These are phyloP conservation scores for Anodontia alba DNA, from an alignment of 2,888 invertebrate genomes.

Conservation along the genomic window DNA sequence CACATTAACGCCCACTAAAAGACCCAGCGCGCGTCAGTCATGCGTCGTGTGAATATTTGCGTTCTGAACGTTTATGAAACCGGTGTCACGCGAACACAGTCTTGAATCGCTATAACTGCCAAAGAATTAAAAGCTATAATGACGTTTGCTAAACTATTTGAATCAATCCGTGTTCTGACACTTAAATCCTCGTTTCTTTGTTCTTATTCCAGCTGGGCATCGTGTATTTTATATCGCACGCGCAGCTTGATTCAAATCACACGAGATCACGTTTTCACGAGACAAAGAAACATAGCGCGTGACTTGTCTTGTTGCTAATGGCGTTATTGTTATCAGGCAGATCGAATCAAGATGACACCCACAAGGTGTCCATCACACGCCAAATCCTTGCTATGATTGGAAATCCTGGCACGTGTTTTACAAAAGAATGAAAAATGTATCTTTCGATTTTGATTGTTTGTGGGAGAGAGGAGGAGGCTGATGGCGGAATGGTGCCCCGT, in stretches of 20 bases:
- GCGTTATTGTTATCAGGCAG: not conserved
- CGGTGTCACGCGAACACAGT: not conserved
- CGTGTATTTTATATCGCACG: slow-evolving; percentile 1
- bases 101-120: not conserved
- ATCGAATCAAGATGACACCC: slow-evolving; percentile 8
- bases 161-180: not conserved
- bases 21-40: not conserved
- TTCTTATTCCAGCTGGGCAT: not conserved
- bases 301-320: slow-evolving; percentile 7
- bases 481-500: no score
- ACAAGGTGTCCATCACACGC: not conserved
- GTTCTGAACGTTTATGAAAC: not conserved
- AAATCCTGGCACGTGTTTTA: not conserved
- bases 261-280: not conserved
- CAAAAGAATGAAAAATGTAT: no score
- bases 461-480: no score
- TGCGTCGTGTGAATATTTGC: not conserved
- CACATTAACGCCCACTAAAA: not conserved
- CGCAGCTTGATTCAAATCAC: not conserved
- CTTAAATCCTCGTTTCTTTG: not conserved
- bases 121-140: not conserved
- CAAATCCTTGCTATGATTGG: not conserved
- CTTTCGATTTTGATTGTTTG: no score
- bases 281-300: slow-evolving; percentile 3
- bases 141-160: not conserved